A percentile compares a stretch with the other conserved stretches of the same genome.
Evolutionary conservation across 2,797 vertebrate species (phyloP).

Genomic region (Myiothlypis chrysogaster): DNA sequence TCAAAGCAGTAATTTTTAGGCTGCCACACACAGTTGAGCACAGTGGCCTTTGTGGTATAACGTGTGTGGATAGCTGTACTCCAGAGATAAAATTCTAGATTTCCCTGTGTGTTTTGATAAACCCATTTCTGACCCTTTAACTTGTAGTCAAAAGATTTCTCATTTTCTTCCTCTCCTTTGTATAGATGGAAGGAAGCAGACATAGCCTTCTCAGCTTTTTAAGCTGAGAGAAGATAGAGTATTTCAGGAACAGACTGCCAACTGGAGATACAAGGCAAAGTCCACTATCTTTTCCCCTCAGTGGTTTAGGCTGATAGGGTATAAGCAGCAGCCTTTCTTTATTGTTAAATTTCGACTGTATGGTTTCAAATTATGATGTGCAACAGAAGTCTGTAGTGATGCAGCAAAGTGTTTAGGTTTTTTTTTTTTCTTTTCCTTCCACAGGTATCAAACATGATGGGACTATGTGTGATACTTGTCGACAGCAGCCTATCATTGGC

Average conservation of each 20-base stretch:
- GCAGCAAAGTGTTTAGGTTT: neutral
- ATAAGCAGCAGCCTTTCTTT: neutral
- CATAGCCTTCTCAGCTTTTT: neutral
- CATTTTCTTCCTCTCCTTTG: neutral
- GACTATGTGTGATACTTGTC: constrained; percentile 99
- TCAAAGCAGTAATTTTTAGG: neutral
- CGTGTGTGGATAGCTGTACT: neutral
- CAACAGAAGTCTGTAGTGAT: neutral
- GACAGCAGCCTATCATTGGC: constrained; percentile 98
- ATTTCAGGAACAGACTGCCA: neutral
- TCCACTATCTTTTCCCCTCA: neutral
- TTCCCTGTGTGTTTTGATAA: neutral
- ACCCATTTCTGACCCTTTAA: neutral
- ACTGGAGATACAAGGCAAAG: neutral
- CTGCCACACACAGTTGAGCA: neutral
- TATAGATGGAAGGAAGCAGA: neutral
- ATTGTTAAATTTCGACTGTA: neutral
- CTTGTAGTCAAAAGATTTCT: neutral
- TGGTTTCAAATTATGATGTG: neutral
- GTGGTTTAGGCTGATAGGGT: neutral
- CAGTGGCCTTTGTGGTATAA: neutral
- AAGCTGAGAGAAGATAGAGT: neutral
- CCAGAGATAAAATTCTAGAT: neutral
- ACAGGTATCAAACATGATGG: constrained; percentile 98
- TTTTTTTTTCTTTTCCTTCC: neutral